Conservation (phyloP, 2,113 vertebrate species). For the Stegastes partitus region DNA sequence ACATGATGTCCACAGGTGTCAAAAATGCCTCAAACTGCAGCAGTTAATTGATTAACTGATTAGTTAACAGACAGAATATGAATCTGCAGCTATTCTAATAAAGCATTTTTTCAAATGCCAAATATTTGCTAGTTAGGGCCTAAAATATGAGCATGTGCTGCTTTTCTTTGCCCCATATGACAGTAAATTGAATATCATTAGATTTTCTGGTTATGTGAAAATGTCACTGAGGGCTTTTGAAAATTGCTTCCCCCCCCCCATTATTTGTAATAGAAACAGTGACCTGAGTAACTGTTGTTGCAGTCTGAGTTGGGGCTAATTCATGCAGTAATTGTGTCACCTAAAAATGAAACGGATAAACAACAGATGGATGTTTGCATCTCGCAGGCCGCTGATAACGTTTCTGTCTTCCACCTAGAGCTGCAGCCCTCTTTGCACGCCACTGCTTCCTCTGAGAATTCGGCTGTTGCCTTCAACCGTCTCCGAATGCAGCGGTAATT, state of each 20-base stretch:
- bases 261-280: too few relatives aligned
- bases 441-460: constrained; percentile 5
- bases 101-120: background rate
- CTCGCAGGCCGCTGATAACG: background rate
- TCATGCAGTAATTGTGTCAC: rapidly evolving
- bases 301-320: background rate
- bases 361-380: constrained; percentile 1
- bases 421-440: constrained; percentile 10
- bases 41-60: too few relatives aligned
- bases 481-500: constrained; percentile 22
- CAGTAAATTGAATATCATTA: too few relatives aligned
- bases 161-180: background rate
- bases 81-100: too few relatives aligned
- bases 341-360: background rate
- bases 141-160: background rate
- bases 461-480: constrained; percentile 8
- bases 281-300: too few relatives aligned
- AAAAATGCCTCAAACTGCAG: background rate
- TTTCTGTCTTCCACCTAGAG: background rate
- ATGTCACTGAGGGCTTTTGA: too few relatives aligned
- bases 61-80: too few relatives aligned
- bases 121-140: background rate
- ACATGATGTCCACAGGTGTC: background rate
- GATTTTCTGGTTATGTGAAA: background rate
- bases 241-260: too few relatives aligned